Conservation (phyloP, 1,140 invertebrate genomes). For the Anastrepha obliqua region DNA sequence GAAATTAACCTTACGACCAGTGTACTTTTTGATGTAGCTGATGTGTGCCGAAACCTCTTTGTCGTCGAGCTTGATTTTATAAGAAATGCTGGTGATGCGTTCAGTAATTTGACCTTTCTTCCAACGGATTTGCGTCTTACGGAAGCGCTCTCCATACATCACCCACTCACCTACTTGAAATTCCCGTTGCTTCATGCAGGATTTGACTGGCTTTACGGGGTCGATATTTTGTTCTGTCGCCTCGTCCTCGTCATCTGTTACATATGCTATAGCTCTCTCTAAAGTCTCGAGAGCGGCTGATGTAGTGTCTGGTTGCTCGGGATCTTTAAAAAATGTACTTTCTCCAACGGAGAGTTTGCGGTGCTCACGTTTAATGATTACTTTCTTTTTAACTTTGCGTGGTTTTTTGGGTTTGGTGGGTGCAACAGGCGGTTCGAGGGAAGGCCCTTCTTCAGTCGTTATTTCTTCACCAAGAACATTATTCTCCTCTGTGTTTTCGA, state of each 20-base stretch:
- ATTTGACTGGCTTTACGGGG: constrained; percentile 63
- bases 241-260: constrained; percentile 58
- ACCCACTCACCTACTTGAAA: constrained; percentile 70
- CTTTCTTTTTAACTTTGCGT: constrained; percentile 70
- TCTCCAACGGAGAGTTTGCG: constrained; percentile 69
- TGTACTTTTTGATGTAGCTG: constrained; percentile 71
- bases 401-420: constrained; percentile 61
- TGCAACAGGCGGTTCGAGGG: neutral
- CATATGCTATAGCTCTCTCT: constrained; percentile 69
- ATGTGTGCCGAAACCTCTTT: constrained; percentile 70
- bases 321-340: constrained; percentile 63
- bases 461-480: neutral
- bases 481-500: neutral
- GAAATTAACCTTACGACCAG: constrained; percentile 70
- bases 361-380: constrained; percentile 70
- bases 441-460: neutral
- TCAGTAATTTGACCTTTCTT: constrained; percentile 68
- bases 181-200: constrained; percentile 67
- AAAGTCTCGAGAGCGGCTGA: constrained; percentile 68
- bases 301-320: constrained; percentile 63
- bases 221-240: neutral
- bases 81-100: constrained; percentile 72
- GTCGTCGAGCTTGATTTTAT: constrained; percentile 69
- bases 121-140: constrained; percentile 71
- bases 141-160: constrained; percentile 68